These are phyloP conservation scores for Julus scanicus DNA, from an alignment of 2,888 invertebrate species.

Conservation along the genomic window DNA sequence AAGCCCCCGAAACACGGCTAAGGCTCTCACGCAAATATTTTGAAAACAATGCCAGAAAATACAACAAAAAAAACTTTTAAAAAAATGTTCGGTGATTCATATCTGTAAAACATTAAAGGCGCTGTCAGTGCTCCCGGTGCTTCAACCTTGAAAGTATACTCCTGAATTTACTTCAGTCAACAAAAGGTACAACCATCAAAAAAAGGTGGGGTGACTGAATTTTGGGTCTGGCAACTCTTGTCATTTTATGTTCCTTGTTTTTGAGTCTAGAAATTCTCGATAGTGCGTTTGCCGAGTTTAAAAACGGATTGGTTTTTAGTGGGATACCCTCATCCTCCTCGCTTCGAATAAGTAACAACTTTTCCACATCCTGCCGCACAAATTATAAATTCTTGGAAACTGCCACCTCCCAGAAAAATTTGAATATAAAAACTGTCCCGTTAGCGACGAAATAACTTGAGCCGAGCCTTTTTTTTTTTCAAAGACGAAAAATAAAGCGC, in stretches of 20 bases:
- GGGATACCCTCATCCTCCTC: neutral
- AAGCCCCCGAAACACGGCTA: neutral
- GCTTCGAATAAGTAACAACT: neutral
- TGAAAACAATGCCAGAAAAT: neutral
- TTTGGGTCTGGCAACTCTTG: too few relatives aligned
- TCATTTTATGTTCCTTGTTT: too few relatives aligned
- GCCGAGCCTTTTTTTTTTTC: neutral
- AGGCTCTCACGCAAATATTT: neutral
- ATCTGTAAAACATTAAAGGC: neutral
- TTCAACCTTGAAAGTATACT: neutral
- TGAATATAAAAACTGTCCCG: neutral
- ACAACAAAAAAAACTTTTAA: neutral
- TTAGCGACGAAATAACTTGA: neutral
- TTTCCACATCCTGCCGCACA: conserved; percentile 6
- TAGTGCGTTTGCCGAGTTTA: too few relatives aligned
- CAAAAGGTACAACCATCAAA: neutral
- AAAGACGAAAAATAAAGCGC: too few relatives aligned
- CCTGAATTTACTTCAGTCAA: neutral
- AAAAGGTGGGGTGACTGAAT: neutral
- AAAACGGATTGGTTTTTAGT: neutral
- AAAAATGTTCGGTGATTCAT: neutral
- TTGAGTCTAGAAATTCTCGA: neutral
- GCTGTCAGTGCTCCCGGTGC: neutral
- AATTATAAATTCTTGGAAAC: neutral
- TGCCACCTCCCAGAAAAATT: neutral